A percentile compares a stretch with the other conserved stretches of the same genome.
These are phyloP conservation scores for Anas capensis DNA, from an alignment of 2,797 vertebrate genomes.

Conservation along the genomic window DNA sequence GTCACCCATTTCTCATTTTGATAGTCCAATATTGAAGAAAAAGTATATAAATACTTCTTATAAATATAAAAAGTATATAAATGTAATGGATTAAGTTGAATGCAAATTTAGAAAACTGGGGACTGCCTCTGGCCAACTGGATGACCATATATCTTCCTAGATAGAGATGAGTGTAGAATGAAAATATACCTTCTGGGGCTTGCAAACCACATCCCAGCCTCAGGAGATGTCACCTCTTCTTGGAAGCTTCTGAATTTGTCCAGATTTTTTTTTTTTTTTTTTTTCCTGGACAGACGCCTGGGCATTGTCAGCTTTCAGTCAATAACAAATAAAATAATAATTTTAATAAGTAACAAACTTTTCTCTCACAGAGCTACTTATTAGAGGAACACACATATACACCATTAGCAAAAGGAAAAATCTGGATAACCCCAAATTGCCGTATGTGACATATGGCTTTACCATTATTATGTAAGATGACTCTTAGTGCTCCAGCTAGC, in stretches of 20 bases:
- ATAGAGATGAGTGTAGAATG: background rate
- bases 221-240: background rate
- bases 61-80: no score
- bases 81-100: background rate
- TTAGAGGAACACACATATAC: background rate
- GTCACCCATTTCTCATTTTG: conserved; percentile 5
- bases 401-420: background rate
- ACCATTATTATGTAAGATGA: background rate
- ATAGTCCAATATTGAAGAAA: background rate
- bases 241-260: background rate
- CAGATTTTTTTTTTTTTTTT: background rate
- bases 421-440: background rate
- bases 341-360: background rate
- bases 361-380: background rate
- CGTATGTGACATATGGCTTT: background rate
- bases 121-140: background rate
- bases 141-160: background rate
- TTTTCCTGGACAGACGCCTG: background rate
- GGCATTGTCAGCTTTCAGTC: background rate
- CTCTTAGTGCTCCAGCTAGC: background rate
- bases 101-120: background rate
- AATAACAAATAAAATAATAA: background rate
- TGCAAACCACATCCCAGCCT: background rate
- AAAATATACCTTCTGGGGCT: background rate
- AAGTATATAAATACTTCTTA: background rate